A percentile compares a stretch with the other conserved stretches of the same genome.
These are phyloP conservation scores for Platorchestia sp. DNA, from an alignment of 1,140 invertebrate genomes.

Conservation along the genomic window DNA sequence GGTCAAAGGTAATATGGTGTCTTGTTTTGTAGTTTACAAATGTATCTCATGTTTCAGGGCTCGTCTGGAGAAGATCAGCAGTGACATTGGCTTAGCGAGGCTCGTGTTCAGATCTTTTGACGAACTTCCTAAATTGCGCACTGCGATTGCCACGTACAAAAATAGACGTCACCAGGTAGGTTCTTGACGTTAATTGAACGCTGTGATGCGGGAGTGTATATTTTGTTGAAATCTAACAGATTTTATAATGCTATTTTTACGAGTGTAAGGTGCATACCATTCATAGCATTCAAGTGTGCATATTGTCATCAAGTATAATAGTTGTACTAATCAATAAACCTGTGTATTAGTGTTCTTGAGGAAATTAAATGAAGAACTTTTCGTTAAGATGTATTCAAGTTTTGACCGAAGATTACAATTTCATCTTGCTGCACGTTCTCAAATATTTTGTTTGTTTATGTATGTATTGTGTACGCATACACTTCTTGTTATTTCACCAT, in stretches of 20 bases:
- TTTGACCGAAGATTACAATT: background rate
- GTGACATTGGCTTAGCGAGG: slow-evolving; percentile 40
- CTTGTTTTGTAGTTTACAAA: background rate
- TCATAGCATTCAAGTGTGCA: background rate
- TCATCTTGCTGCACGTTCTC: background rate
- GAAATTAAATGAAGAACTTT: too few species aligned
- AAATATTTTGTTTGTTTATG: background rate
- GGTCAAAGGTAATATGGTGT: background rate
- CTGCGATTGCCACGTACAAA: background rate
- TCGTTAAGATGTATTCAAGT: background rate
- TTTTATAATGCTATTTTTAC: background rate
- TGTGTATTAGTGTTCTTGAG: background rate
- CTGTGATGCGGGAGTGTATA: too few species aligned
- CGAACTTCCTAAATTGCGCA: background rate
- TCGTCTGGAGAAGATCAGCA: background rate
- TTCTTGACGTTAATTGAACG: background rate
- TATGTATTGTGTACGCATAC: background rate
- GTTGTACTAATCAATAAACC: background rate
- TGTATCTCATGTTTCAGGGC: background rate
- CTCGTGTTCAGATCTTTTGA: slow-evolving; percentile 9
- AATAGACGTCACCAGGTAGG: slow-evolving; percentile 11
- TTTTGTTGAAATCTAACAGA: background rate
- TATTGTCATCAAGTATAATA: background rate
- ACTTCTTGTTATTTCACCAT: background rate
- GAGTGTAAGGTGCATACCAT: background rate